Evolutionary conservation across 2,113 vertebrate genomes (phyloP).

Genomic region (Sminthopsis crassicaudata): DNA sequence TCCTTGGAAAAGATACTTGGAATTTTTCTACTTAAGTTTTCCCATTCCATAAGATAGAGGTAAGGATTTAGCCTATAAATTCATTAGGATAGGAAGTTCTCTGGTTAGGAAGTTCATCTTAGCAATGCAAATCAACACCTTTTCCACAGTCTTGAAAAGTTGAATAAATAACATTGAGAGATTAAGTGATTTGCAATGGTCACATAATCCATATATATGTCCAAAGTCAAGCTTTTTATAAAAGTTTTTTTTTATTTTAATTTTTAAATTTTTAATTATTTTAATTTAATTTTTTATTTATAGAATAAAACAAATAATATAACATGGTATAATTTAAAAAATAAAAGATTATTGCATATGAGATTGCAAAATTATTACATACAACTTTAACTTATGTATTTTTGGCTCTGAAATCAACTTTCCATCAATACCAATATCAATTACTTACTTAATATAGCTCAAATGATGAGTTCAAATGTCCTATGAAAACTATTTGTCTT

Average conservation of each 20-base stretch:
- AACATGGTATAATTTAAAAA: too few relatives aligned
- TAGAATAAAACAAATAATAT: too few relatives aligned
- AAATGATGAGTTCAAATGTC: conserved; percentile 34
- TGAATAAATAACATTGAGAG: background rate
- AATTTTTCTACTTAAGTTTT: background rate
- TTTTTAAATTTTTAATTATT: too few relatives aligned
- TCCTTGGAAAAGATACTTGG: background rate
- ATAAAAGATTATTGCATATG: too few relatives aligned
- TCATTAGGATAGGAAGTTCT: background rate
- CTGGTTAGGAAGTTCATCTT: background rate
- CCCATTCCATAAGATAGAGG: conserved; percentile 1
- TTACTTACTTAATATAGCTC: background rate
- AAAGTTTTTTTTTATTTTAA: too few relatives aligned
- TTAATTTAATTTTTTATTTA: too few relatives aligned
- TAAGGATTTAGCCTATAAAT: background rate
- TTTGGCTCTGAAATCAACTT: background rate
- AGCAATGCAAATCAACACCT: background rate
- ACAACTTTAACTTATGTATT: background rate
- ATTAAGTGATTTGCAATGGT: background rate
- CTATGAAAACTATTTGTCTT: background rate
- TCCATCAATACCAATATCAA: background rate
- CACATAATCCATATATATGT: background rate
- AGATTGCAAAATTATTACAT: too few relatives aligned
- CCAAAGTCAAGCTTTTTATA: background rate
- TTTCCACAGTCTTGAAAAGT: background rate